Base-by-base conservation (phyloP, 2,113 vertebrate genomes). In the Megaptera novaeangliae region DNA sequence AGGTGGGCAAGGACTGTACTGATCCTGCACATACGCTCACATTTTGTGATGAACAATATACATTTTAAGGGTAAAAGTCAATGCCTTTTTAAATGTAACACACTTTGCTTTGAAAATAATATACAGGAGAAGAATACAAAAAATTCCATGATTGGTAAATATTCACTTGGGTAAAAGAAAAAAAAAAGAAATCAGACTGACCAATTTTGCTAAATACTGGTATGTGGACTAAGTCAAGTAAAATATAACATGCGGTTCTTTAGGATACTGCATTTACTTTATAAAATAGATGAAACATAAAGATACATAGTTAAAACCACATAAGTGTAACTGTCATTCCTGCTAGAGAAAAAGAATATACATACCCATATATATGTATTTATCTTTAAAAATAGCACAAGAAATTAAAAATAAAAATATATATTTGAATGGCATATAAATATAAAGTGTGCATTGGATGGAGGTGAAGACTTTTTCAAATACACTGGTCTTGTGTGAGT, bases 51-150 rank as follows among this genome's bases (percentile, higher is more conserved):
- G 5, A 88, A 83, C 8, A 83, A 49, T 23, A 81, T 41, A 66
- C 1, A 72, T 63, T 80, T 92, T 34, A 68, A 82, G 31, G 6
- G 20, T 14, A 87, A 97, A 83, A 72, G 23, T 69, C 74, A 89
- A 92, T 57, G 86, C 29, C 21, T 72, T 83, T 75, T 34, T 36
- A 96, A 86, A 90, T 83, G 90, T 84, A 49, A 75, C 11, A 52
- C 0, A 90, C 11, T 95, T 94, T 91, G 55, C 84, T 82, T 88
- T 77, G n/a, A 92, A 95, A 86, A 66, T 75, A 46, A 72, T 71
- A 84, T 39, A 63, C 1, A 87, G 61, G 12, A 87, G 5, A 64
- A 96, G 91, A 59, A 59, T 15, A 66, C 11, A 1, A 91, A 88
- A 34, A 87, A 23, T n/a, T 57, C 7, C 3, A 10, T 29, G 63